These are phyloP conservation scores for Engraulis encrasicolus DNA, from an alignment of 2,113 vertebrate species.

Conservation along the genomic window DNA sequence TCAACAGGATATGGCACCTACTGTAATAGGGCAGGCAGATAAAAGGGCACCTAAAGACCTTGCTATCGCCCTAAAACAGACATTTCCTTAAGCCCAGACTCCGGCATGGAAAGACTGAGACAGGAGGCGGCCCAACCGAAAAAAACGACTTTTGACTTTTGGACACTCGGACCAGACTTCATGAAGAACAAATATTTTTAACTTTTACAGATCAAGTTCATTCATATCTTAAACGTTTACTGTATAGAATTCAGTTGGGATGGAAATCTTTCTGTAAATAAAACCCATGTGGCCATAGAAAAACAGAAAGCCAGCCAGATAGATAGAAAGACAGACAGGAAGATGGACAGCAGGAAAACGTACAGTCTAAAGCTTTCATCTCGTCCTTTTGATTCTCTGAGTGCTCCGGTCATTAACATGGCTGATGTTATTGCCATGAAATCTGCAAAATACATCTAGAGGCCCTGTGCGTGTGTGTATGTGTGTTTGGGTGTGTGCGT, in stretches of 20 bases:
- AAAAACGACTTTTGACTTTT: neutral
- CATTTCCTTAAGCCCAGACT: neutral
- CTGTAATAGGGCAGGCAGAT: neutral
- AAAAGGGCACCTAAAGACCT: neutral
- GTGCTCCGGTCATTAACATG: conserved; percentile 56
- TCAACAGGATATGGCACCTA: neutral
- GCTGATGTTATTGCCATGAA: conserved; percentile 56
- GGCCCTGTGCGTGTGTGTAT: neutral
- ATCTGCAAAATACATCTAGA: conserved; percentile 57
- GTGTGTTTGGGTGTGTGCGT: neutral
- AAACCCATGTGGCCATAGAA: too few species aligned
- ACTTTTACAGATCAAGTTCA: too few species aligned
- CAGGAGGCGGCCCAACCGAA: neutral
- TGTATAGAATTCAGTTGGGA: too few species aligned
- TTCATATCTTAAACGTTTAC: too few species aligned
- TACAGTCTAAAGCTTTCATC: neutral
- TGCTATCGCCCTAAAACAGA: neutral
- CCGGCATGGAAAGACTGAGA: neutral
- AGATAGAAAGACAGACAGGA: too few species aligned
- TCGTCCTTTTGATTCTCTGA: neutral
- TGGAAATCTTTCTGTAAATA: too few species aligned
- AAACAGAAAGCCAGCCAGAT: too few species aligned
- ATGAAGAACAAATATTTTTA: too few species aligned
- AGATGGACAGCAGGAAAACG: neutral
- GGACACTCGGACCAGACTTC: neutral